Evolutionary conservation across 2,797 vertebrate genomes (phyloP).

Genomic region (Novumbra hubbsi): DNA sequence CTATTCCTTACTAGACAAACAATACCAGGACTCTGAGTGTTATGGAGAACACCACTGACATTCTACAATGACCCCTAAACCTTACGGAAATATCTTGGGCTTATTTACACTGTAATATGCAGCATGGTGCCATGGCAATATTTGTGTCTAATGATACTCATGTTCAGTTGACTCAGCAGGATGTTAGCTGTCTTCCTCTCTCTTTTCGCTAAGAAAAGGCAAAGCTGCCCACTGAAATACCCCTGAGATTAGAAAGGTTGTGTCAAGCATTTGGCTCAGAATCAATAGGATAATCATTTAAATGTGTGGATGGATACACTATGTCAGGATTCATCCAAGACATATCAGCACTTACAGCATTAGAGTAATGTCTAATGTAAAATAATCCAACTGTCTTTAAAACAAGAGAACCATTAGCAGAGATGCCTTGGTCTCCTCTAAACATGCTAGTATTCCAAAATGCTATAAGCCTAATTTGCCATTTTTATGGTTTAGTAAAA

Average conservation of each 20-base stretch:
- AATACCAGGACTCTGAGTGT: neutral
- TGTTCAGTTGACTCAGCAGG: slow-evolving; percentile 48
- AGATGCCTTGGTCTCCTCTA: neutral
- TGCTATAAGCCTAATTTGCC: neutral
- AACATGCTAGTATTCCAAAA: neutral
- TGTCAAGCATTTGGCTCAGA: slow-evolving; percentile 24
- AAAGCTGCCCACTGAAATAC: slow-evolving; percentile 33
- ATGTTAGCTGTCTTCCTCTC: slow-evolving; percentile 16
- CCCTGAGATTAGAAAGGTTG: slow-evolving; percentile 42
- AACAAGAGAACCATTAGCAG: neutral
- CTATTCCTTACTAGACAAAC: neutral
- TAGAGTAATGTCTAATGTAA: neutral
- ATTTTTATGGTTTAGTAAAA: neutral
- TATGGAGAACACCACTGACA: neutral
- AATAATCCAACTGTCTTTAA: neutral
- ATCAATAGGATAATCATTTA: slow-evolving; percentile 37
- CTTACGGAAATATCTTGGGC: slow-evolving; percentile 42
- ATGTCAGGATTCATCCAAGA: slow-evolving; percentile 17
- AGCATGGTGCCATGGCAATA: slow-evolving; percentile 8
- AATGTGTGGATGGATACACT: slow-evolving; percentile 10
- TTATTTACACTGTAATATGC: slow-evolving; percentile 48
- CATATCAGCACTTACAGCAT: slow-evolving; percentile 16
- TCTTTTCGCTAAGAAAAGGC: slow-evolving; percentile 45
- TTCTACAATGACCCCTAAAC: slow-evolving; percentile 21
- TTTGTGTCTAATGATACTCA: slow-evolving; percentile 46